A percentile compares a stretch with the other conserved stretches of the same genome.
phyloP scores from a whole-genome alignment of 2,888 invertebrate species.

The Nephrotoma appendiculata region DNA sequence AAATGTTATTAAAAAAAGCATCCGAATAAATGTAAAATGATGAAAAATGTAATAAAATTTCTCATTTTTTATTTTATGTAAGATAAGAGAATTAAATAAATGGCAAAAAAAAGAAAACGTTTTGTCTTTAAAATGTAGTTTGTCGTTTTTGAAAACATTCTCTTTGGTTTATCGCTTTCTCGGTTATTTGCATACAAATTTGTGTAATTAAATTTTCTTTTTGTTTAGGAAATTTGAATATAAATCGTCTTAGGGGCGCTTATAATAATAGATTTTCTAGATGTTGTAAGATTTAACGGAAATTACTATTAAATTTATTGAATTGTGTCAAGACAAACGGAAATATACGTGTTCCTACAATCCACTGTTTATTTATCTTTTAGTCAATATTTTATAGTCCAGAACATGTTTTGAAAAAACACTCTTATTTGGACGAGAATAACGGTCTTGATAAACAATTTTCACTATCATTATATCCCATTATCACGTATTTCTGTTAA shows the following conservation, averaged over 20 bases:
- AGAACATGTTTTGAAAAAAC: too few relatives aligned
- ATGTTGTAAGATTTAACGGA: background rate
- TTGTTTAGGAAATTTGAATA: background rate
- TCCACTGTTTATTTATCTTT: too few relatives aligned
- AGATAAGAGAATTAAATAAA: background rate
- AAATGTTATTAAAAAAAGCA: background rate
- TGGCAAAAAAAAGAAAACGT: background rate
- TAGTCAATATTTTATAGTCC: too few relatives aligned
- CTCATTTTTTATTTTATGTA: background rate
- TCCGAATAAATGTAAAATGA: background rate
- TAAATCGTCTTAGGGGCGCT: background rate
- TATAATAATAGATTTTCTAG: background rate
- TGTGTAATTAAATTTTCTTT: background rate
- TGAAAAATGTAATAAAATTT: background rate
- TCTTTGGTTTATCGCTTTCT: background rate
- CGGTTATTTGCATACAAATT: background rate
- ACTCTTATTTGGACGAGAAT: too few relatives aligned
- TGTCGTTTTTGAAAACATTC: background rate
- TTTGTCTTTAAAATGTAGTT: background rate
- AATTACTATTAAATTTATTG: background rate
- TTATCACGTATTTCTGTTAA: background rate
- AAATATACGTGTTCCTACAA: too few relatives aligned
- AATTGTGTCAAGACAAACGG: background rate
- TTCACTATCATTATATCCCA: background rate
- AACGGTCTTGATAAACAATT: too few relatives aligned